These are phyloP conservation scores for Drosophila conformis DNA, from an alignment of 2,888 invertebrate species.

Conservation along the genomic window DNA sequence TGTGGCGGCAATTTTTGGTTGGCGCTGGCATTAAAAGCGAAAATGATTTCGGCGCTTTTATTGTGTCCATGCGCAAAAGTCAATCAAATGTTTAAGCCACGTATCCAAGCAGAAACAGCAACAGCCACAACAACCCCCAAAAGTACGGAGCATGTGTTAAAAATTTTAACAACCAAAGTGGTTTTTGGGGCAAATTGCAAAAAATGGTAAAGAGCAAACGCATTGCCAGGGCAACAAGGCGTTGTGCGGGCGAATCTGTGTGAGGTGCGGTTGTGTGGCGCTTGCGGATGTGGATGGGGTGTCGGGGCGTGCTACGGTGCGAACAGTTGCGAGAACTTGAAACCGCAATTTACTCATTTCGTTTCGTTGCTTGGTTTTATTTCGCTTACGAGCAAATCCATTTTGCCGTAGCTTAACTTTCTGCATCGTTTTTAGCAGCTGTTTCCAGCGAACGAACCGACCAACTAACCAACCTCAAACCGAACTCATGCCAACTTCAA, in stretches of 20 bases:
- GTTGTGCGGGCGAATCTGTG: slow-evolving; percentile 1
- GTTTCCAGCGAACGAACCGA: slow-evolving; percentile 30
- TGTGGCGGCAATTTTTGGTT: slow-evolving; percentile 22
- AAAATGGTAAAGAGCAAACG: slow-evolving; percentile 59
- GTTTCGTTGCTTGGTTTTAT: slow-evolving; percentile 74
- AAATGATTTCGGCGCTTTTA: slow-evolving; percentile 42
- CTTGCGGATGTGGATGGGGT: slow-evolving; percentile 20
- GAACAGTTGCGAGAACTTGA: slow-evolving; percentile 67
- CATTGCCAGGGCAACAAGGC: slow-evolving; percentile 47
- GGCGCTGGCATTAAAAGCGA: slow-evolving; percentile 52
- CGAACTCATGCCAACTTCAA: slow-evolving; percentile 53
- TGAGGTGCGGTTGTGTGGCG: slow-evolving; percentile 10
- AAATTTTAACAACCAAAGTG: slow-evolving; percentile 65
- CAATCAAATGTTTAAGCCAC: slow-evolving; percentile 63
- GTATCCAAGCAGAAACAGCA: slow-evolving; percentile 45
- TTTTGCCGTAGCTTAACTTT: slow-evolving; percentile 69
- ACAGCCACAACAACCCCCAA: slow-evolving; percentile 22
- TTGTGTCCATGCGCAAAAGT: slow-evolving; percentile 57
- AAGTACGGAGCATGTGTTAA: slow-evolving; percentile 63
- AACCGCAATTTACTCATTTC: slow-evolving; percentile 81
- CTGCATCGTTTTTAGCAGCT: slow-evolving; percentile 58
- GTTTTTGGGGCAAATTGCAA: slow-evolving; percentile 56
- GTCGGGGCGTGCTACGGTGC: slow-evolving; percentile 1
- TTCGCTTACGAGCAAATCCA: slow-evolving; percentile 77
- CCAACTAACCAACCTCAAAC: slow-evolving; percentile 60